phyloP scores from a whole-genome alignment of 2,888 invertebrate species.

The Plagodis pulveraria region DNA sequence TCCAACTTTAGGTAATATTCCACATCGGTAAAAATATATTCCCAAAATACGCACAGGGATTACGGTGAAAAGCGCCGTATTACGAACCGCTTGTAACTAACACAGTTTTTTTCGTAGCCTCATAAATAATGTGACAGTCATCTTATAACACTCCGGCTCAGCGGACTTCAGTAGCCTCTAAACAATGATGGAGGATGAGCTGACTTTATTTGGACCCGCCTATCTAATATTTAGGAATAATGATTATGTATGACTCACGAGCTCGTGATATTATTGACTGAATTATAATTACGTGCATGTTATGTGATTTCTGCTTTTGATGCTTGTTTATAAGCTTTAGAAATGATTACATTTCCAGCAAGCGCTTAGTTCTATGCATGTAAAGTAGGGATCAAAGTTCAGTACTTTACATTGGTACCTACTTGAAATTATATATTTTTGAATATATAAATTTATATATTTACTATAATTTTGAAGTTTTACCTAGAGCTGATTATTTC shows the following conservation, averaged over 20 bases:
- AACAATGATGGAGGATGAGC: conserved; percentile 53
- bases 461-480: conserved; percentile 3
- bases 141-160: conserved; percentile 72
- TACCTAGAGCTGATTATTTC: conserved; percentile 15
- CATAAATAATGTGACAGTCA: conserved; percentile 79
- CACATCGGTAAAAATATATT: too few species aligned
- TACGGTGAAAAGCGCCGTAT: conserved; percentile 47
- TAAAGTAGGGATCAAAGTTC: conserved; percentile 29
- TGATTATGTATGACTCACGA: conserved; percentile 26
- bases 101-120: conserved; percentile 60
- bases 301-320: too few species aligned
- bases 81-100: too few species aligned
- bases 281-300: conserved; percentile 19
- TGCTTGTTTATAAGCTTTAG: conserved; percentile 29
- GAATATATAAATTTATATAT: too few species aligned
- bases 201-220: too few species aligned
- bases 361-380: conserved; percentile 29
- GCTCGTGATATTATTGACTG: conserved; percentile 34
- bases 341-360: conserved; percentile 22
- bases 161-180: conserved; percentile 75
- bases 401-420: too few species aligned
- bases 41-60: too few species aligned
- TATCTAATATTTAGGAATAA: too few species aligned
- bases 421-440: too few species aligned
- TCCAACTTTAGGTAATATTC: too few species aligned